Percentiles rank a stretch among this genome's conserved stretches.
Conservation (phyloP, 2,797 vertebrate genomes). For the Gallirallus australis region DNA sequence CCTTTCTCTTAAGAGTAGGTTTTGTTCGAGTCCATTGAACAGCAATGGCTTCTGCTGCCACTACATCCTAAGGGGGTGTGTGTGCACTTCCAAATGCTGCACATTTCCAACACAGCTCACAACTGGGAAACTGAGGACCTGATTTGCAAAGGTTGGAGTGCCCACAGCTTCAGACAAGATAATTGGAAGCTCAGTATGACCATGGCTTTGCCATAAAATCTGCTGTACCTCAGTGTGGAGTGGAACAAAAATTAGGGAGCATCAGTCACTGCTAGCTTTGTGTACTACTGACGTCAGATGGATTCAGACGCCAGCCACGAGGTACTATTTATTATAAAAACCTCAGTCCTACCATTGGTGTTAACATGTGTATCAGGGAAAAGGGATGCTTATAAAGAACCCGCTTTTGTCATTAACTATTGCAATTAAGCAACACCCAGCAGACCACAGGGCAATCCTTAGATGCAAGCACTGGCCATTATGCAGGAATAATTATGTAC, state of each 20-base stretch:
- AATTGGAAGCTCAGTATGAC: background rate
- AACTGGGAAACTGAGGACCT: fast-evolving
- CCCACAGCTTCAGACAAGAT: background rate
- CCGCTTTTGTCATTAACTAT: background rate
- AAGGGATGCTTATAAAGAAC: background rate
- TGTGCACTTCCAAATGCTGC: background rate
- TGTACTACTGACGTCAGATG: background rate
- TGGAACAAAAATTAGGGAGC: background rate
- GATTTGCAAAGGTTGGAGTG: fast-evolving
- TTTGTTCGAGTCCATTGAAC: background rate
- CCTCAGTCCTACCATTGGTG: background rate
- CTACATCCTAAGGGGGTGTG: background rate
- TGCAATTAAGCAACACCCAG: background rate
- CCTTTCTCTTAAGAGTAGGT: background rate
- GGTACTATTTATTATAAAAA: background rate
- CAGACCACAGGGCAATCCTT: background rate
- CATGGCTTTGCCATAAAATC: fast-evolving
- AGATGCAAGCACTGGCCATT: background rate
- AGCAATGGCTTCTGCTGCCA: background rate
- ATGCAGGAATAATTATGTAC: background rate
- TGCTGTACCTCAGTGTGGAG: background rate
- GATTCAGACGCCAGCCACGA: background rate
- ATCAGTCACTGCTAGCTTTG: background rate
- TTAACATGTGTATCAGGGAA: background rate
- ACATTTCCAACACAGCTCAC: fast-evolving